Conservation (phyloP, 2,113 vertebrate genomes). For the Gavialis gangeticus region DNA sequence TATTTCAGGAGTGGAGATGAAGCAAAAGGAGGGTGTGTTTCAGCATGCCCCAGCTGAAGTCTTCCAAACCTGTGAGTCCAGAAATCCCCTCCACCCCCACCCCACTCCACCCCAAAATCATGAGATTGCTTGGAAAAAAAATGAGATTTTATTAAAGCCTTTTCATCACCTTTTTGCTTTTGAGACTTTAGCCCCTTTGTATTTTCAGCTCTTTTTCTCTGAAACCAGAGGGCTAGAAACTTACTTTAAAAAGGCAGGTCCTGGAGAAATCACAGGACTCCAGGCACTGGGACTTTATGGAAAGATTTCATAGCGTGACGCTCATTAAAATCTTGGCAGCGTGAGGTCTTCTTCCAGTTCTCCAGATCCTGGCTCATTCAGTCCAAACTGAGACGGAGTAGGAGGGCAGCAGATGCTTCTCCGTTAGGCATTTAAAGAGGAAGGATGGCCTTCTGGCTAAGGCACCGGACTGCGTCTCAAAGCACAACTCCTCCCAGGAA, state of each 20-base stretch:
- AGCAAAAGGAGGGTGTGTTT: neutral
- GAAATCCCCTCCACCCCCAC: neutral
- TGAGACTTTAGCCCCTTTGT: neutral
- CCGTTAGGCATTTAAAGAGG: neutral
- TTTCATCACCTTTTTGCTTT: rapidly evolving
- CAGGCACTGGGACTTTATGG: neutral
- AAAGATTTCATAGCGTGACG: neutral
- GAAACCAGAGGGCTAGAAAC: neutral
- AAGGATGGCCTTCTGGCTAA: neutral
- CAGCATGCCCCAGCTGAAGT: neutral
- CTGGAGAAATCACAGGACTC: neutral
- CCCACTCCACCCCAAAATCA: neutral
- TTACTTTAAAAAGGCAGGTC: neutral
- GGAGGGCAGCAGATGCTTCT: neutral
- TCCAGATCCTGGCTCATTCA: neutral
- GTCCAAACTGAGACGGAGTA: neutral
- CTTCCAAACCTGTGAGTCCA: rapidly evolving
- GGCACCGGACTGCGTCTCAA: neutral
- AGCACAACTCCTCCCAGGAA: neutral
- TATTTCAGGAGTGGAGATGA: neutral
- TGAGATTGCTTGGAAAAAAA: neutral
- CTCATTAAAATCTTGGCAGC: neutral
- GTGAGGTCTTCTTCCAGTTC: neutral
- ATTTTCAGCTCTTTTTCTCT: neutral
- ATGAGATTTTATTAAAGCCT: neutral